These are phyloP conservation scores for Tragelaphus scriptus DNA, from an alignment of 2,113 vertebrate genomes.

Conservation along the genomic window DNA sequence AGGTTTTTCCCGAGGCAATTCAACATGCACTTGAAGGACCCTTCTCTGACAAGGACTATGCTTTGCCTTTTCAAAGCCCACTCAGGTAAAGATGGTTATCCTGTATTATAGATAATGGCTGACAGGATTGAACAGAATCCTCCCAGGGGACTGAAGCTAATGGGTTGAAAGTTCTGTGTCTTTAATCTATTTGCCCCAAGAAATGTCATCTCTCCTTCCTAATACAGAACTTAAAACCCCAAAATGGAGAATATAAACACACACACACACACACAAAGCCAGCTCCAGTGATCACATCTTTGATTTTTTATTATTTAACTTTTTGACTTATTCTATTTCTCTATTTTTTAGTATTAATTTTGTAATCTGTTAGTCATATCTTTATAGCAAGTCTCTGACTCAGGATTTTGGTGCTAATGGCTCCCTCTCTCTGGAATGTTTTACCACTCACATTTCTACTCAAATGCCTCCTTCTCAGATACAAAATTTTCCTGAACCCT, in stretches of 20 bases:
- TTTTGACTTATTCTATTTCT: background rate
- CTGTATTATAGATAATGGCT: constrained; percentile 91
- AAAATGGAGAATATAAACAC: background rate
- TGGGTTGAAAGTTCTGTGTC: constrained; percentile 72
- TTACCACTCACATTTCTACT: background rate
- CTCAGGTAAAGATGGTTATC: constrained; percentile 89
- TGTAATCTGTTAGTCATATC: background rate
- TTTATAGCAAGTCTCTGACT: background rate
- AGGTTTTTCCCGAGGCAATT: constrained; percentile 54
- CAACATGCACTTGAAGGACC: constrained; percentile 36
- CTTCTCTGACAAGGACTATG: constrained; percentile 67
- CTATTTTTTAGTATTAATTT: background rate
- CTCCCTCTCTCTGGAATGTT: background rate
- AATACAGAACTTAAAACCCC: background rate
- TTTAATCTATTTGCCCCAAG: constrained; percentile 59
- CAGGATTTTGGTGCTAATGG: background rate
- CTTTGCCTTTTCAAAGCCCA: constrained; percentile 84
- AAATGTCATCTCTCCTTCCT: background rate
- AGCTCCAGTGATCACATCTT: background rate
- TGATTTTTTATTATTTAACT: background rate
- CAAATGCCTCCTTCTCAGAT: background rate
- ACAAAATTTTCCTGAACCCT: background rate
- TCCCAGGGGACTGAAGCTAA: constrained; percentile 81
- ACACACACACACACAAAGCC: background rate
- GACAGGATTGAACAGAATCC: constrained; percentile 88